Evolutionary conservation across 2,888 invertebrate genomes (phyloP), one percentile per base, ranked within the genome.

Genomic region (Thera obeliscata): DNA sequence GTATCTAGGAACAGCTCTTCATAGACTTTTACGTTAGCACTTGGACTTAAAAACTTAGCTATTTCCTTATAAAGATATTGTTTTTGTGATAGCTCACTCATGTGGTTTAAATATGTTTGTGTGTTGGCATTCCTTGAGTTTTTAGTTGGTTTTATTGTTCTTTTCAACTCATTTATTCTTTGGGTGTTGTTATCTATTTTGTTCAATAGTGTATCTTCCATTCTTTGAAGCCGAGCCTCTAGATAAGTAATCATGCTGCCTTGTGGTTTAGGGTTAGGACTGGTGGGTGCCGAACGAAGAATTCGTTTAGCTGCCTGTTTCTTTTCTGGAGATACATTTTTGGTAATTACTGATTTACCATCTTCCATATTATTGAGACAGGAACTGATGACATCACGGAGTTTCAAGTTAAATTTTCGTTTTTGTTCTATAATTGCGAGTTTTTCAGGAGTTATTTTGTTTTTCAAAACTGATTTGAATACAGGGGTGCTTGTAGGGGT

Each of bases 1-100:
- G 86, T 85, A 76, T 88, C 85, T 50, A 91, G 81, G 72, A 93
- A 93, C 38, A 93, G 81, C 78, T 93, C 93, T 79, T 93, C 91
- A 80, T 88, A 93, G 56, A 93, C 64, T 70, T 84, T 74, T 77
- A 84, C 90, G 67, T 87, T 92, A 9, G 85, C 75, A 61, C 81
- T 78, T 38, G 87, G 80, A 67, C 86, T 90, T 64, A 93, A 81
- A 81, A 82, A 93, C 71, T 87, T 80, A 2, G 93, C 91, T 74
- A 93, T 86, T 80, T 93, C 89, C 58, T 85, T 74, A 71, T 85
- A 93, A 0, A 93, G 77, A 41, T 84, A 81, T 71, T 64, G 63
- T 54, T 69, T 69, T 52, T 69, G 69, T n/a, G 66, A 63, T 41
- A 52, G 2, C 8, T 61, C 60, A 54, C 50, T 46, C 56, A 64